Conservation (phyloP, 2,888 invertebrate genomes). For the Athripsodes cinereus region DNA sequence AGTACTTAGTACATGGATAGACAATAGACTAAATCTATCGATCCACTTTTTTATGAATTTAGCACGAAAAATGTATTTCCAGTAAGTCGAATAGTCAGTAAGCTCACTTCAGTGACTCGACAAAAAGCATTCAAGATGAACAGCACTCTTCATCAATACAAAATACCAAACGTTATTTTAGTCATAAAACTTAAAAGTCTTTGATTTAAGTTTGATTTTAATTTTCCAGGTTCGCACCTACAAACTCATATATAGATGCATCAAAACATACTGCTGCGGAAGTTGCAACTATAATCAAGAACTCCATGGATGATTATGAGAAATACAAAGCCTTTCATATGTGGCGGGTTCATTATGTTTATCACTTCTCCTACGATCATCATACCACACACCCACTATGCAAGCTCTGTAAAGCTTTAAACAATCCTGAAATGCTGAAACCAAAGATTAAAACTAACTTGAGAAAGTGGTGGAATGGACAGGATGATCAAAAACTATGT, state of each 20-base stretch:
- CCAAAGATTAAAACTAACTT: not conserved
- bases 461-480: slow-evolving; percentile 16
- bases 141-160: too few relatives aligned
- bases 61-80: too few relatives aligned
- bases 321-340: slow-evolving; percentile 38
- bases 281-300: slow-evolving; percentile 35
- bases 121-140: too few relatives aligned
- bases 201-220: too few relatives aligned
- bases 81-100: too few relatives aligned
- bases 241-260: slow-evolving; percentile 39
- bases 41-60: too few relatives aligned
- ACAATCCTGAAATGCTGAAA: slow-evolving; percentile 4
- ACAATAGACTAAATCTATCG: too few relatives aligned
- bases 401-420: slow-evolving; percentile 33
- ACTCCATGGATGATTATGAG: slow-evolving; percentile 32
- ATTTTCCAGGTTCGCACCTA: slow-evolving; percentile 40
- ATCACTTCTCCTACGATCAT: slow-evolving; percentile 32
- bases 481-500: not conserved
- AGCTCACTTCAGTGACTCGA: too few relatives aligned
- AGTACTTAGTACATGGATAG: too few relatives aligned
- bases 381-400: slow-evolving; percentile 41
- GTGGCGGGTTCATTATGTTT: slow-evolving; percentile 41
- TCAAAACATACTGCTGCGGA: slow-evolving; percentile 31
- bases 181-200: too few relatives aligned
- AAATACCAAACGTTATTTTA: too few relatives aligned